A percentile compares a stretch with the other conserved stretches of the same genome.
Conservation (phyloP, 2,113 vertebrate species). For the Albula goreensis region DNA sequence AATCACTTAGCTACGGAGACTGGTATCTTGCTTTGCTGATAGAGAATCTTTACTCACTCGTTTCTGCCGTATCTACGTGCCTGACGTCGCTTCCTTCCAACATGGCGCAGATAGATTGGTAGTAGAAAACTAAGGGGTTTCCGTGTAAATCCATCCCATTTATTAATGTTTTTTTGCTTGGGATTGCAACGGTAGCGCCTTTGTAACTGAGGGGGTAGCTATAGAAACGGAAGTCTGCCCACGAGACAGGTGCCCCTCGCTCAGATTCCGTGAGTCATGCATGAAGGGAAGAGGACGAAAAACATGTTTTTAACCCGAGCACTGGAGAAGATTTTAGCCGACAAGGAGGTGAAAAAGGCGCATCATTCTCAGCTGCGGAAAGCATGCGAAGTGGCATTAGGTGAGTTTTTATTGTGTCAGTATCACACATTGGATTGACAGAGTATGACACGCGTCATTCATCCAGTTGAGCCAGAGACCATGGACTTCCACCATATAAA, state of each 20-base stretch:
- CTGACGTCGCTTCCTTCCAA: conserved; percentile 99
- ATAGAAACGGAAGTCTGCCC: conserved; percentile 53
- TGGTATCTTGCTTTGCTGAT: not conserved
- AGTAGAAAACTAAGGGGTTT: conserved; percentile 80
- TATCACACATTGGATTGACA: conserved; percentile 35
- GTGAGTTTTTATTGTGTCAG: conserved; percentile 71
- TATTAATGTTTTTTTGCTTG: conserved; percentile 64
- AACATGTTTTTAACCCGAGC: conserved; percentile 98
- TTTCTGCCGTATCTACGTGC: conserved; percentile 68
- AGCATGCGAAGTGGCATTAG: conserved; percentile 95
- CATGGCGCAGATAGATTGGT: conserved; percentile 92
- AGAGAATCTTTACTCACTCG: conserved; percentile 52
- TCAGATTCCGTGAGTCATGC: conserved; percentile 81
- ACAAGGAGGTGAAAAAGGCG: conserved; percentile 99
- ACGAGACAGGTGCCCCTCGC: conserved; percentile 64
- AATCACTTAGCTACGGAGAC: not conserved
- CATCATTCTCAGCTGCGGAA: conserved; percentile 96
- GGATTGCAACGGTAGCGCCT: conserved; percentile 50
- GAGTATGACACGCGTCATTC: conserved; percentile 58
- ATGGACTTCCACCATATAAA: not conserved
- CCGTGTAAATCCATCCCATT: conserved; percentile 49
- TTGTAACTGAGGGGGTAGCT: conserved; percentile 52
- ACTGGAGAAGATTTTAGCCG: conserved; percentile 97
- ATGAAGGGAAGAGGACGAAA: conserved; percentile 96
- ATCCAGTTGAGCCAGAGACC: not conserved